phyloP scores from a whole-genome alignment of 2,113 vertebrate species.

The Enhydra lutris region DNA sequence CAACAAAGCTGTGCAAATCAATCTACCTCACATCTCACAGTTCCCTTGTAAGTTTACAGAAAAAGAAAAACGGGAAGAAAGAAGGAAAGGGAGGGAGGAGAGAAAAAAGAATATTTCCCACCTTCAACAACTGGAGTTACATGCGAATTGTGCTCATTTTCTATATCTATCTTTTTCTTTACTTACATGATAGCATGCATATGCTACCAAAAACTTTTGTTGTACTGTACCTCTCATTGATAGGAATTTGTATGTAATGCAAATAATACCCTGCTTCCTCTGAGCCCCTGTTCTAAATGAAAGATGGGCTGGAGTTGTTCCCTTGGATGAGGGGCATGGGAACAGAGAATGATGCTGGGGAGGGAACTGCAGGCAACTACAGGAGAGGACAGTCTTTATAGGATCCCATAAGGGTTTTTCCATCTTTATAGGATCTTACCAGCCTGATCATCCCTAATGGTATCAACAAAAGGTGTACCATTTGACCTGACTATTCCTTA shows the following conservation, averaged over 20 bases:
- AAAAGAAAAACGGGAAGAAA: background rate
- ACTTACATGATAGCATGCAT: background rate
- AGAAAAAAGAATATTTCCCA: background rate
- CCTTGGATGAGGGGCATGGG: background rate
- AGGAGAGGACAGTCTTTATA: background rate
- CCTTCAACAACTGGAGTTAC: background rate
- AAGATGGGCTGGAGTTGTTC: background rate
- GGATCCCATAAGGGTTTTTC: background rate
- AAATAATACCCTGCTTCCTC: background rate
- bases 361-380: background rate
- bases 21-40: background rate
- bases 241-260: background rate
- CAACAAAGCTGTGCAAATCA: constrained; percentile 37
- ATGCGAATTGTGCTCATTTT: background rate
- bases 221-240: background rate
- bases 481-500: background rate
- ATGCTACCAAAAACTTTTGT: background rate
- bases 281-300: background rate
- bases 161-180: background rate
- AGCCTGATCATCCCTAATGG: background rate
- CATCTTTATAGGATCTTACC: background rate
- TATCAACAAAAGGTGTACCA: background rate
- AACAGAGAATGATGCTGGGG: background rate
- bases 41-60: constrained; percentile 2
- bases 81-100: background rate